Percentiles rank a stretch among this genome's conserved stretches.
Evolutionary conservation across 2,888 invertebrate species (phyloP).

Genomic region (Dynastes tityus): DNA sequence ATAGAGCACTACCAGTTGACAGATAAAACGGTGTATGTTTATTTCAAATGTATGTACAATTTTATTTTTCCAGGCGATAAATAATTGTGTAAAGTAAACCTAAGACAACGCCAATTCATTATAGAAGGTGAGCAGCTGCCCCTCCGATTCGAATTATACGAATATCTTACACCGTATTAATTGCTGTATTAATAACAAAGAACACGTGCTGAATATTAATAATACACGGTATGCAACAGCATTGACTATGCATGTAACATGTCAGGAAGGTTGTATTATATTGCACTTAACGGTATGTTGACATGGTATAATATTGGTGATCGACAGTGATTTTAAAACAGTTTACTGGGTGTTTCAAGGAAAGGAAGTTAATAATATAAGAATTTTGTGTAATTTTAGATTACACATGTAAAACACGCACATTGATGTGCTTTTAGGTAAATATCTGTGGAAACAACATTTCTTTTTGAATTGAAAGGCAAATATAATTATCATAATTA

Average conservation of each 20-base stretch:
- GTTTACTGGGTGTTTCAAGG: constrained; percentile 20
- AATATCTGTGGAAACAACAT: too few species aligned
- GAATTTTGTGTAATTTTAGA: too few species aligned
- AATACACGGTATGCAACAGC: constrained; percentile 23
- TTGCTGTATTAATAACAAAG: constrained; percentile 49
- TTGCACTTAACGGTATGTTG: constrained; percentile 32
- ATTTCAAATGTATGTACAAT: too few species aligned
- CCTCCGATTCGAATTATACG: constrained; percentile 5
- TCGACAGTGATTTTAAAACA: constrained; percentile 4
- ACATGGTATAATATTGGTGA: constrained; percentile 12
- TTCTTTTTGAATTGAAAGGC: too few species aligned
- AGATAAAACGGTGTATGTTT: too few species aligned
- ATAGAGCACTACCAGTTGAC: too few species aligned
- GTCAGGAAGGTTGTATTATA: constrained; percentile 33
- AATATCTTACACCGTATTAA: constrained; percentile 46
- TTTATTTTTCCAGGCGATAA: neutral
- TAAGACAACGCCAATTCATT: constrained; percentile 12
- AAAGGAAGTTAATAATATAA: too few species aligned
- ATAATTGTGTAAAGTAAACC: constrained; percentile 16
- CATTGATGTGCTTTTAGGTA: too few species aligned
- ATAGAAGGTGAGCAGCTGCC: constrained; percentile 22
- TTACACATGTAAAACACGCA: too few species aligned
- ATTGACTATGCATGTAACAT: constrained; percentile 10
- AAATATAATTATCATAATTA: too few species aligned
- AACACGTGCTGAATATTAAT: constrained; percentile 51